phyloP scores from a whole-genome alignment of 2,888 invertebrate species.

The Arctia plantaginis region DNA sequence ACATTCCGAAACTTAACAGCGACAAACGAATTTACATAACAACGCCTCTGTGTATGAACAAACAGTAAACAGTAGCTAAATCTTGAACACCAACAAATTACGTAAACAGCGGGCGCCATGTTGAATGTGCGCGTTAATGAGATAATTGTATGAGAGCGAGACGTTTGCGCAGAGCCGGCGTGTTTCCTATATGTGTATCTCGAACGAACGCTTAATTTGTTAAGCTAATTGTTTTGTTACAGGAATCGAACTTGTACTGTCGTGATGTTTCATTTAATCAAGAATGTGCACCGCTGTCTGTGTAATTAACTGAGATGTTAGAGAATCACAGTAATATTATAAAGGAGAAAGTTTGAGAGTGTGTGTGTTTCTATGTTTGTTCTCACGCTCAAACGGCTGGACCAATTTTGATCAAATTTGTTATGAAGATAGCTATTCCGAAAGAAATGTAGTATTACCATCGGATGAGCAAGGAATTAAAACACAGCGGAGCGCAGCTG shows the following conservation, averaged over 20 bases:
- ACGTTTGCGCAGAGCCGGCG: conserved; percentile 13
- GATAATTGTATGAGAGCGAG: conserved; percentile 72
- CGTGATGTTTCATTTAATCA: neutral
- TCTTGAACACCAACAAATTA: conserved; percentile 75
- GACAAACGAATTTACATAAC: conserved; percentile 66
- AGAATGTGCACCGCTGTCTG: neutral
- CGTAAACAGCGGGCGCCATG: conserved; percentile 67
- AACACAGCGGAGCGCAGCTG: too few relatives aligned
- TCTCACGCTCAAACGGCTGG: too few relatives aligned
- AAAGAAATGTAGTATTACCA: too few relatives aligned
- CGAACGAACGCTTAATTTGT: conserved; percentile 20
- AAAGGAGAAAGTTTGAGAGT: too few relatives aligned
- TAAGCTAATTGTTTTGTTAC: conserved; percentile 16
- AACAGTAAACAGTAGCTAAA: conserved; percentile 52
- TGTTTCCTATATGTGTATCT: conserved; percentile 6
- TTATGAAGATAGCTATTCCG: too few relatives aligned
- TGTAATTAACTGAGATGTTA: neutral
- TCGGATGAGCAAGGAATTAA: too few relatives aligned
- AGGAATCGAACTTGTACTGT: conserved; percentile 7
- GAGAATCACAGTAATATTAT: neutral
- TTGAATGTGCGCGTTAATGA: conserved; percentile 69
- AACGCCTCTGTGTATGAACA: conserved; percentile 53
- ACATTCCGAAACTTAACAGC: conserved; percentile 27
- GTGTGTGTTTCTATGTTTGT: too few relatives aligned
- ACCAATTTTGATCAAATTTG: too few relatives aligned